Evolutionary conservation across 2,888 invertebrate species (phyloP).

Genomic region (Rotaria magnacalcarata): DNA sequence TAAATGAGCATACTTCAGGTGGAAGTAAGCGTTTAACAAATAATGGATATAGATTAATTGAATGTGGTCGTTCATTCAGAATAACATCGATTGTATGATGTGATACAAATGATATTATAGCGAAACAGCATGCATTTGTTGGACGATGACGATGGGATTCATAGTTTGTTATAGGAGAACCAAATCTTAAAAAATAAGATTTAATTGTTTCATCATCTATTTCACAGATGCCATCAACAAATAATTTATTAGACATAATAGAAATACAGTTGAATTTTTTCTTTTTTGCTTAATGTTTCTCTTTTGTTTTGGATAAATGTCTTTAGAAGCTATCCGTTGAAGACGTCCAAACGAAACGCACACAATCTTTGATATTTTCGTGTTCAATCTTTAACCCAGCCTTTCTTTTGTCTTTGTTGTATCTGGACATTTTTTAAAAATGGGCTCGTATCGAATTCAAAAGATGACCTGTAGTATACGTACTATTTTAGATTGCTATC

Average conservation of each 20-base stretch:
- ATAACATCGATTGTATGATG: background rate
- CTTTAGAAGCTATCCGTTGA: too few species aligned
- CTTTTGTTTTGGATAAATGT: background rate
- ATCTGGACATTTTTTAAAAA: too few species aligned
- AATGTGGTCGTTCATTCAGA: background rate
- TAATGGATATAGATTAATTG: background rate
- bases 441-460: too few species aligned
- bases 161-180: background rate
- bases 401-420: too few species aligned
- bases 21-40: conserved; percentile 27
- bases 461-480: too few species aligned
- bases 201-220: background rate
- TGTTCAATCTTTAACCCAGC: too few species aligned
- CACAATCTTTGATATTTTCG: too few species aligned
- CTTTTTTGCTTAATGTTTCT: background rate
- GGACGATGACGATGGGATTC: background rate
- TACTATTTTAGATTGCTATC: too few species aligned
- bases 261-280: background rate
- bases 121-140: background rate
- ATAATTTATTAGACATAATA: background rate
- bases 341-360: too few species aligned
- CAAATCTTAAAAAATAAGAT: background rate
- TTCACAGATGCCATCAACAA: conserved; percentile 31
- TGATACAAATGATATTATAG: background rate
- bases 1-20: background rate